Evolutionary conservation across 2,113 vertebrate genomes (phyloP), one percentile per base, ranked within the genome.

Genomic region (Sorex fumeus): DNA sequence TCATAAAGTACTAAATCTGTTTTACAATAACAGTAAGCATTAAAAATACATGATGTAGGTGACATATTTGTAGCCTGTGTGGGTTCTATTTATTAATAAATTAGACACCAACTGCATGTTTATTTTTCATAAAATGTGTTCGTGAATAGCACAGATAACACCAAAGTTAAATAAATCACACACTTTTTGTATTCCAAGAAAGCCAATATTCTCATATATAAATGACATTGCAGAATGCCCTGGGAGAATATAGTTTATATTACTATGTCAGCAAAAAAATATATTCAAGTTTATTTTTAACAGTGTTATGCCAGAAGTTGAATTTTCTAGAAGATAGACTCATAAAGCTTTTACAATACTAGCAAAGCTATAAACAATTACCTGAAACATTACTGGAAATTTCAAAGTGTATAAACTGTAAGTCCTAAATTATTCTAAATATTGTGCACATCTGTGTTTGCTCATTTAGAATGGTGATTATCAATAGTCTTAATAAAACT

Each of bases 51-150:
- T 79, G 82, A 84, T 21, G 66, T 8, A 43, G 25, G 18, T 95
- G 90, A 84, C 71, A 72, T 67, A 94, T 92, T 60, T 96, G 53
- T 91, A 96, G 74, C 11, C 77, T 62, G 40, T 6, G 25, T 87
- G 78, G 82, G 78, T 50, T 69, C 64, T 79, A 78, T 93, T 95
- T 97, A 75, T 71, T 88, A 93, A 93, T 95, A 50, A 96, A 88
- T 80, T 88, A 86, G 86, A 32, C 23, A 94, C 15, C 18, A 95
- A 60, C 95, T 91, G 2, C n/a, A 70, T 72, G 10, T 19, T 66
- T 71, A 43, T 23, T 66, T 79, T 95, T 94, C 53, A 82, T 71
- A 79, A 82, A 96, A 2, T 87, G 74, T 92, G 76, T 84, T 94
- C 40, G 78, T 74, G 16, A 92, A 97, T 95, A 79, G 19, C 28